Percentiles rank a stretch among this genome's conserved stretches.
These are phyloP conservation scores for Lethocerus indicus DNA, from an alignment of 1,140 invertebrate species.

Conservation along the genomic window DNA sequence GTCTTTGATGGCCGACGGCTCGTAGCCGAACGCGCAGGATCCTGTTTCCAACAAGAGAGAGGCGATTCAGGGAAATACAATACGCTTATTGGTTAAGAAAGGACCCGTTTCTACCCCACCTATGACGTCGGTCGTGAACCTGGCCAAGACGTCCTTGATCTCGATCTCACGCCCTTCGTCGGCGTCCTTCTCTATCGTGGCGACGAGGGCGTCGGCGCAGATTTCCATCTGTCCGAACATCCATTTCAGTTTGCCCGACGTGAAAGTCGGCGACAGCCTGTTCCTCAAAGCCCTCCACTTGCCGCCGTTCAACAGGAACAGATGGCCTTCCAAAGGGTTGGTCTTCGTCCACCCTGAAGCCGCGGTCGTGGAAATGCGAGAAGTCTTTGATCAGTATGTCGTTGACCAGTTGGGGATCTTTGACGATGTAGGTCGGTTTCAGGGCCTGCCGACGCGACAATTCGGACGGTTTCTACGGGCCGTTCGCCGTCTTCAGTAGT, in stretches of 20 bases:
- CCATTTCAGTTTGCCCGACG: conserved; percentile 17
- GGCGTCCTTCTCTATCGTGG: conserved; percentile 2
- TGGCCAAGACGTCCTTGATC: conserved; percentile 2
- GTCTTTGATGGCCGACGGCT: conserved; percentile 29
- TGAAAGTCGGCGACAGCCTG: conserved; percentile 20
- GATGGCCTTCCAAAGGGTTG: conserved; percentile 17
- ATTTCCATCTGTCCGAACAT: conserved; percentile 18
- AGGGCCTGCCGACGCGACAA: too few relatives aligned
- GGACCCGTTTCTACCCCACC: neutral
- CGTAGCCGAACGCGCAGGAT: conserved; percentile 34
- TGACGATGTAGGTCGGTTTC: too few relatives aligned
- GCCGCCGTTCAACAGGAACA: conserved; percentile 20
- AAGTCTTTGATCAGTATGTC: conserved; percentile 34
- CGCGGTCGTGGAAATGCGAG: conserved; percentile 25
- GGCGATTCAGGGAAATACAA: neutral
- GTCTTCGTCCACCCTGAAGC: conserved; percentile 17
- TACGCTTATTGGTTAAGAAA: neutral
- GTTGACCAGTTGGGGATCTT: too few relatives aligned
- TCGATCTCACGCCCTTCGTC: neutral
- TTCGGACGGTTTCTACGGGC: too few relatives aligned
- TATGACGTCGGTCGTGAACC: conserved; percentile 12
- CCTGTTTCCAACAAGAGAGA: conserved; percentile 14
- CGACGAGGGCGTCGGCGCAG: conserved; percentile 13
- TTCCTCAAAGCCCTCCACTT: conserved; percentile 22
- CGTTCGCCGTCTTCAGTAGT: too few relatives aligned